Evolutionary conservation across 1,140 invertebrate genomes (phyloP).

Genomic region (Paraescarpia echinospica): DNA sequence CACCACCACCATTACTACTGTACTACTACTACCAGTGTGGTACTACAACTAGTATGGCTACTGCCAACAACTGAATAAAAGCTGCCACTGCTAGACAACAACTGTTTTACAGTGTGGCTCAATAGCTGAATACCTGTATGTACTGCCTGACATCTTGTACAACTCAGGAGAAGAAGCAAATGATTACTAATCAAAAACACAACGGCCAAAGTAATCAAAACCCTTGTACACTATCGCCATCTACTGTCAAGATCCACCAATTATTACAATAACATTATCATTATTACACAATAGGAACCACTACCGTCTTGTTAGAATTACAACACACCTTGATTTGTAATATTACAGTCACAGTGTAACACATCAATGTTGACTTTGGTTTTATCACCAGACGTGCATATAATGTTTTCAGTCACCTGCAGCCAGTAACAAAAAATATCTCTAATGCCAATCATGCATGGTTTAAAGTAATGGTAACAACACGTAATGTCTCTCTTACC

Average conservation of each 20-base stretch:
- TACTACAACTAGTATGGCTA: too few relatives aligned
- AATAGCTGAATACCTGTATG: not conserved
- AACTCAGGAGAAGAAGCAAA: not conserved
- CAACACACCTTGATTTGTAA: not conserved
- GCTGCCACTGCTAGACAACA: too few relatives aligned
- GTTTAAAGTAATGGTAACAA: too few relatives aligned
- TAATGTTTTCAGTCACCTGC: too few relatives aligned
- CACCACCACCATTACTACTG: too few relatives aligned
- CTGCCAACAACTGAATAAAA: too few relatives aligned
- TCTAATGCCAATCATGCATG: too few relatives aligned
- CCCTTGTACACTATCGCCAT: not conserved
- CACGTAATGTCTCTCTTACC: too few relatives aligned
- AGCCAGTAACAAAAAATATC: too few relatives aligned
- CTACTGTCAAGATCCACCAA: not conserved
- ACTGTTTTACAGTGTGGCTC: not conserved
- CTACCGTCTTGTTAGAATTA: not conserved
- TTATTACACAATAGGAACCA: not conserved
- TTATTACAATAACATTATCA: not conserved
- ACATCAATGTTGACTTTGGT: not conserved
- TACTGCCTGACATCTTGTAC: not conserved
- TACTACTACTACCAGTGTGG: too few relatives aligned
- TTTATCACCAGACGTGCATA: too few relatives aligned
- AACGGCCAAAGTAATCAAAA: not conserved
- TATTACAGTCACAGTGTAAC: not conserved
- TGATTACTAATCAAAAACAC: not conserved